A percentile compares a stretch with the other conserved stretches of the same genome.
phyloP scores from a whole-genome alignment of 2,797 vertebrate genomes.

The Vireo griseus region DNA sequence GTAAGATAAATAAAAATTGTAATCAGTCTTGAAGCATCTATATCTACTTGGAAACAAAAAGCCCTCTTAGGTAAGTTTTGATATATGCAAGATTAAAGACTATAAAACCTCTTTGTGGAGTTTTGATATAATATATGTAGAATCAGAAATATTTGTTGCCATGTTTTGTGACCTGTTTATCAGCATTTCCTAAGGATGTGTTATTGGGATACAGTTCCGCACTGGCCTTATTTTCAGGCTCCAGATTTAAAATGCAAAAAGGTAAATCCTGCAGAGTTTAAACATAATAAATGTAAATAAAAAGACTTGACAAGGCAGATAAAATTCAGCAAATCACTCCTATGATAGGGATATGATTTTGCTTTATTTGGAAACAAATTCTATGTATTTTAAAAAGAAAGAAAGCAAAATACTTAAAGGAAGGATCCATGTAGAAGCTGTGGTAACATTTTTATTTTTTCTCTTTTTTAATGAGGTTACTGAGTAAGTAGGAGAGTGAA shows the following conservation, averaged over 20 bases:
- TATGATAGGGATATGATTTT: neutral
- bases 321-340: neutral
- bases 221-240: neutral
- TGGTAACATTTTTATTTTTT: neutral
- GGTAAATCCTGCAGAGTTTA: neutral
- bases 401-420: neutral
- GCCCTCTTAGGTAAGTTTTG: neutral
- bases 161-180: neutral
- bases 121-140: neutral
- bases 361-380: neutral
- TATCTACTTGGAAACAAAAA: neutral
- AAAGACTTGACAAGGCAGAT: neutral
- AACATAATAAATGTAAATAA: neutral
- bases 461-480: neutral
- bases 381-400: neutral
- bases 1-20: neutral
- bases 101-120: neutral
- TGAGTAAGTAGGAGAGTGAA: neutral
- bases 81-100: neutral
- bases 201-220: neutral
- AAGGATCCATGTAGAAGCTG: neutral
- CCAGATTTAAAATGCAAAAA: neutral
- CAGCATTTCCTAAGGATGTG: neutral
- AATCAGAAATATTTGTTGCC: neutral
- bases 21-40: neutral